phyloP scores from a whole-genome alignment of 2,113 vertebrate genomes.

The Thermophis baileyi region DNA sequence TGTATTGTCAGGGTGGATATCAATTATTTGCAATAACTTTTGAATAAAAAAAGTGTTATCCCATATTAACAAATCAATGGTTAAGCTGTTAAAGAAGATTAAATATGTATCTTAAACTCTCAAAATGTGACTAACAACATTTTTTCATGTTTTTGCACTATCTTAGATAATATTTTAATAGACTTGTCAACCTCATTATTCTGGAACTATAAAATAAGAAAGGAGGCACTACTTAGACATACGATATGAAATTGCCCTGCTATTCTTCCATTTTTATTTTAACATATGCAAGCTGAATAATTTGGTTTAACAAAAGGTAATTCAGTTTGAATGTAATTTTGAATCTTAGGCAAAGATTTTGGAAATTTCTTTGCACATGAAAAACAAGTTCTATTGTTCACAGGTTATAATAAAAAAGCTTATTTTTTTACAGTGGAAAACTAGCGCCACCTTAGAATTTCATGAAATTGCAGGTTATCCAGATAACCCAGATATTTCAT shows the following conservation, averaged over 20 bases:
- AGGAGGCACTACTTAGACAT: neutral
- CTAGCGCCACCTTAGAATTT: neutral
- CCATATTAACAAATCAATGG: neutral
- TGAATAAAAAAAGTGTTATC: neutral
- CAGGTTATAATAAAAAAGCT: neutral
- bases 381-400: neutral
- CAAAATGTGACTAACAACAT: neutral
- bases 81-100: neutral
- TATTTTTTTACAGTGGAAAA: neutral
- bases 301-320: neutral
- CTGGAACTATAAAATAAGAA: neutral
- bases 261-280: neutral
- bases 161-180: neutral
- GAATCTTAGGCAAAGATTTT: neutral
- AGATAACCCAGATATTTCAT: neutral
- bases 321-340: neutral
- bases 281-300: neutral
- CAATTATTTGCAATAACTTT: neutral
- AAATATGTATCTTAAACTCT: neutral
- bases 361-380: neutral
- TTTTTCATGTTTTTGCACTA: neutral
- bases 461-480: neutral
- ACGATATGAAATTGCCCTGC: neutral
- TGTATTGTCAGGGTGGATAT: neutral
- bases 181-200: neutral